Percentiles rank a stretch among this genome's conserved stretches.
These are phyloP conservation scores for Limnephilus rhombicus DNA, from an alignment of 2,888 invertebrate genomes.

Conservation along the genomic window DNA sequence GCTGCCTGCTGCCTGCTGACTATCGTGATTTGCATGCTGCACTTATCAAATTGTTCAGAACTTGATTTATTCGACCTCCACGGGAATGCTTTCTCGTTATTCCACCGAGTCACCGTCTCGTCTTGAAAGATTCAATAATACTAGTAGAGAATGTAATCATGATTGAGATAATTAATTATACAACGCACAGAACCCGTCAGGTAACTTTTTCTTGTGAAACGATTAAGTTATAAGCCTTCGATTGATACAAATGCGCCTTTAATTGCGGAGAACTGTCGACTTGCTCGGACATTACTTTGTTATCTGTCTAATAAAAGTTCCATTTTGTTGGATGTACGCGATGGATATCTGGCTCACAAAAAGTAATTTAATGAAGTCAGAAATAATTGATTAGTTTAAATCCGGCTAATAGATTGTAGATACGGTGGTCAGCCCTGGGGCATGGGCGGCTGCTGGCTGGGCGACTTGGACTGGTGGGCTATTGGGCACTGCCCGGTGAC, in stretches of 20 bases:
- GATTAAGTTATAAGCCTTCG: not conserved
- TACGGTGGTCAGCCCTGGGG: constrained; percentile 29
- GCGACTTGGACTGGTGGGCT: not conserved
- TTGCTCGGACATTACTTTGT: not conserved
- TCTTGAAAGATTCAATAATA: not conserved
- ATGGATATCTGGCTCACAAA: constrained; percentile 3
- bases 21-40: constrained; percentile 1
- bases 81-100: constrained; percentile 1
- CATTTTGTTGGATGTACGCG: not conserved
- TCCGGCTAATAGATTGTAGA: constrained; percentile 31
- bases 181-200: not conserved
- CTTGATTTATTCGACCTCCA: constrained; percentile 1
- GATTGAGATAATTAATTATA: not conserved
- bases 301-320: constrained; percentile 1
- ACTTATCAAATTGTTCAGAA: not conserved
- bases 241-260: not conserved
- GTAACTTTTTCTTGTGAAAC: not conserved
- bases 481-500: not conserved
- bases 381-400: constrained; percentile 49
- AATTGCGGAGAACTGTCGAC: not conserved
- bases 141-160: not conserved
- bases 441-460: constrained; percentile 13
- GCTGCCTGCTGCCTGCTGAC: not conserved
- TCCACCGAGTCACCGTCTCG: not conserved
- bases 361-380: constrained; percentile 15